Percentiles rank a stretch among this genome's conserved stretches.
phyloP scores from a whole-genome alignment of 2,113 vertebrate species.

The Alosa alosa region DNA sequence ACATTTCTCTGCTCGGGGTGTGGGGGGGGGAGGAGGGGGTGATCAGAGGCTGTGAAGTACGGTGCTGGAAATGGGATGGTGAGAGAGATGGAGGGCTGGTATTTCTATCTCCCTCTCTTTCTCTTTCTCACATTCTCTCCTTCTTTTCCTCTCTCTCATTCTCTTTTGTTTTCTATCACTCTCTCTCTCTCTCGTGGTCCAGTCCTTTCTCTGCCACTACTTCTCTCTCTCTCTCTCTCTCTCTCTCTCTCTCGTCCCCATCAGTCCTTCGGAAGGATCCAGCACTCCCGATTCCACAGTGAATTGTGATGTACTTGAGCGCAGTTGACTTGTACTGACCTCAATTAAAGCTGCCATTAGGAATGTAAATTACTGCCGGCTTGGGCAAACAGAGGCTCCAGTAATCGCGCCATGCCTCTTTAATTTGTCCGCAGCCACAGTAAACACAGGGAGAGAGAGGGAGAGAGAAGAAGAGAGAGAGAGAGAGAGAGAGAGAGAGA shows the following conservation, averaged over 20 bases:
- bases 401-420: slow-evolving; percentile 6
- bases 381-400: slow-evolving; percentile 18
- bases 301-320: background rate
- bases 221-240: background rate
- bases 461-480: background rate
- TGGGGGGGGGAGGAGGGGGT: background rate
- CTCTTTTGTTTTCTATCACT: background rate
- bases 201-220: background rate
- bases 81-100: no score
- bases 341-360: slow-evolving; percentile 34
- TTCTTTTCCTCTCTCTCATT: background rate
- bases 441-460: slow-evolving; percentile 18
- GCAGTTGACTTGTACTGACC: slow-evolving; percentile 29
- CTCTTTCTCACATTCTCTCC: background rate
- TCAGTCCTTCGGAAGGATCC: background rate
- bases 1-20: background rate
- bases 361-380: slow-evolving; percentile 33
- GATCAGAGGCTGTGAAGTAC: background rate
- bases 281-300: background rate
- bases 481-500: background rate
- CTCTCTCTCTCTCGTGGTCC: background rate
- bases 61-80: background rate
- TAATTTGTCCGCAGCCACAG: slow-evolving; percentile 6
- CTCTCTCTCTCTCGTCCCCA: background rate
- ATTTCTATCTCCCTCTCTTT: background rate